Conservation (phyloP, 2,888 invertebrate species). For the Agrochola circellaris region DNA sequence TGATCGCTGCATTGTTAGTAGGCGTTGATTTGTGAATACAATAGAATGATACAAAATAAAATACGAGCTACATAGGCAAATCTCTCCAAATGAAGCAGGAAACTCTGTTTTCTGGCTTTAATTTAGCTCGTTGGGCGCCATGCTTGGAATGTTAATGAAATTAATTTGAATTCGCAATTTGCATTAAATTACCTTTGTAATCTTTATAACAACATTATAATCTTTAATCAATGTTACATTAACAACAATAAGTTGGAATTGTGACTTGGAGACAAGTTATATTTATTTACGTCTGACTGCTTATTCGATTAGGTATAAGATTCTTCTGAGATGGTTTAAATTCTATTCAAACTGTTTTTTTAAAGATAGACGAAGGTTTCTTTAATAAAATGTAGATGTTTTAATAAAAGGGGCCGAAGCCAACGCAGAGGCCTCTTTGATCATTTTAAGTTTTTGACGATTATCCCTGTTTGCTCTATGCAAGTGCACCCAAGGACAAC, state of each 20-base stretch:
- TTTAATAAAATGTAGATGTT: neutral
- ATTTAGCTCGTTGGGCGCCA: conserved; percentile 33
- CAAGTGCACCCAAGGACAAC: no score
- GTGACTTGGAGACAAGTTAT: conserved; percentile 1
- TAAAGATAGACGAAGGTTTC: neutral
- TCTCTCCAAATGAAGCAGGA: conserved; percentile 14
- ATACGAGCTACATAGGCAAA: neutral
- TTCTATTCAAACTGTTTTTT: neutral
- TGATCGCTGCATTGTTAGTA: conserved; percentile 47
- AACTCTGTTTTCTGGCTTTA: conserved; percentile 37
- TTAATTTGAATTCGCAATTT: conserved; percentile 53
- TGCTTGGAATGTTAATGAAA: conserved; percentile 49
- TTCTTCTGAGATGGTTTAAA: neutral
- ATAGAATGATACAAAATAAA: conserved; percentile 14
- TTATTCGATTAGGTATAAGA: conserved; percentile 19
- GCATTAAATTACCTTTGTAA: conserved; percentile 49
- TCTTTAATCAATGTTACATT: conserved; percentile 41
- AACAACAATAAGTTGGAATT: conserved; percentile 18
- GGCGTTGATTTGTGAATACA: conserved; percentile 25
- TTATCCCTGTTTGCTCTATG: no score
- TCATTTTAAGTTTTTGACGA: no score
- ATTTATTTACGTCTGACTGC: neutral
- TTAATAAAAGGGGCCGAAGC: no score
- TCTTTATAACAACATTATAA: conserved; percentile 49
- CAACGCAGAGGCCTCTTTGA: no score